Evolutionary conservation across 2,113 vertebrate genomes (phyloP).

Genomic region (Nyctereutes procyonoides): DNA sequence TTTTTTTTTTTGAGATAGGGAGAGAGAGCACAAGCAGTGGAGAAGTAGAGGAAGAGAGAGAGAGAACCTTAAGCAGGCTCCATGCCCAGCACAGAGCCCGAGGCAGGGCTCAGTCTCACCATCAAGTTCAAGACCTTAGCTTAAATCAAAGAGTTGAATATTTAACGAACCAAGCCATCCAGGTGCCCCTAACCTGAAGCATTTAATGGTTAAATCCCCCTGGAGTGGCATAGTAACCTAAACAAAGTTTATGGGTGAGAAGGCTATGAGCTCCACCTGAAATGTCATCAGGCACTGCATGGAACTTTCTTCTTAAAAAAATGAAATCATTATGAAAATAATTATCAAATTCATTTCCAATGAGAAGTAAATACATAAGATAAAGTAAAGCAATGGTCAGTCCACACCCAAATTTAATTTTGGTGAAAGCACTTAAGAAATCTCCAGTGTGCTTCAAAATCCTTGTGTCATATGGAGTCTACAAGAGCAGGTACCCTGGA

Average conservation of each 20-base stretch:
- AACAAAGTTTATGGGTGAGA: not conserved
- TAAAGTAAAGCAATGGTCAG: not conserved
- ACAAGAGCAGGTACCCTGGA: not conserved
- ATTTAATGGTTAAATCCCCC: not conserved
- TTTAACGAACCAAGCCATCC: not conserved
- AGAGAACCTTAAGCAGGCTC: not conserved
- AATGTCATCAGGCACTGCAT: not conserved
- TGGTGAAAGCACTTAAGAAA: not conserved
- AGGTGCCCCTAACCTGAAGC: not conserved
- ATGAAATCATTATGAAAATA: not conserved
- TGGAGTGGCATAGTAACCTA: not conserved
- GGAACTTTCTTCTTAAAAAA: not conserved
- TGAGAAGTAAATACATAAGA: not conserved
- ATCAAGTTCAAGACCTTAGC: not conserved
- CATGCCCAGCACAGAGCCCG: not conserved
- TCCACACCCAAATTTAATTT: not conserved
- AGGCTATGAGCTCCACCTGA: not conserved
- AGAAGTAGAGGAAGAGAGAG: not conserved
- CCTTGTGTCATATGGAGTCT: not conserved
- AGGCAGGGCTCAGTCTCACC: not conserved
- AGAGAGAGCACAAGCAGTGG: not conserved
- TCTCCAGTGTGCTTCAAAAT: not conserved
- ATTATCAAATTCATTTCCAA: not conserved
- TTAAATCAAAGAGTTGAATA: not conserved
- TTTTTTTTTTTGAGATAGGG: not conserved